phyloP scores from a whole-genome alignment of 2,888 invertebrate species.

The Trypoxylon attenuatum region DNA sequence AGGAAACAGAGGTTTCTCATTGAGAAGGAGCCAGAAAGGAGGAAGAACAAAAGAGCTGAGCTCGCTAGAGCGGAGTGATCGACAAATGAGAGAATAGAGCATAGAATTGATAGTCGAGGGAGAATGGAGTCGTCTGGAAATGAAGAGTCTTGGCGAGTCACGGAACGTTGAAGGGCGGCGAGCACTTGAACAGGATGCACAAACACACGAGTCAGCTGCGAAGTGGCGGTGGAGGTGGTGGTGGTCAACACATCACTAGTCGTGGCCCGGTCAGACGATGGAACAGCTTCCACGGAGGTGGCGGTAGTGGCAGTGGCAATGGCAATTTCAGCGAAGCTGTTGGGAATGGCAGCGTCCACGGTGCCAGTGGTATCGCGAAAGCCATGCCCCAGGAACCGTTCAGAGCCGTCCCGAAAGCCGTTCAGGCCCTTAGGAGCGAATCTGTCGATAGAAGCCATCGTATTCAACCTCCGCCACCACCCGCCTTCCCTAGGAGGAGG shows the following conservation, averaged over 20 bases:
- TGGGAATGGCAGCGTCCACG: conserved; percentile 47
- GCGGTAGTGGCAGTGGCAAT: conserved; percentile 53
- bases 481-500: conserved; percentile 71
- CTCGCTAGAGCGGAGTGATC: neutral
- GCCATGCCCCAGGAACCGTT: conserved; percentile 61
- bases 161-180: conserved; percentile 29
- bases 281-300: conserved; percentile 75
- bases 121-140: conserved; percentile 41
- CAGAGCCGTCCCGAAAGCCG: conserved; percentile 69
- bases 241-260: conserved; percentile 48
- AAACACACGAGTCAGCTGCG: conserved; percentile 72
- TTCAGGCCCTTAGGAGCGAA: conserved; percentile 71
- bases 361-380: conserved; percentile 40
- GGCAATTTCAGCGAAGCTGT: conserved; percentile 51
- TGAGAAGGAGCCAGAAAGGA: too few species aligned
- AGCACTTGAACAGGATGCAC: conserved; percentile 63
- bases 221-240: conserved; percentile 53
- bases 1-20: too few species aligned
- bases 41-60: conserved; percentile 9
- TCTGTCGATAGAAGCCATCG: conserved; percentile 70
- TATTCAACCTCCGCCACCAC: conserved; percentile 69
- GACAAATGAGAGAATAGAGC: conserved; percentile 17
- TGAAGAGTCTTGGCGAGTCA: conserved; percentile 38
- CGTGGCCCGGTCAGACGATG: conserved; percentile 75
- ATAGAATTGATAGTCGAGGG: neutral